Evolutionary conservation across 2,113 vertebrate genomes (phyloP).

Genomic region (Hystrix cristata): DNA sequence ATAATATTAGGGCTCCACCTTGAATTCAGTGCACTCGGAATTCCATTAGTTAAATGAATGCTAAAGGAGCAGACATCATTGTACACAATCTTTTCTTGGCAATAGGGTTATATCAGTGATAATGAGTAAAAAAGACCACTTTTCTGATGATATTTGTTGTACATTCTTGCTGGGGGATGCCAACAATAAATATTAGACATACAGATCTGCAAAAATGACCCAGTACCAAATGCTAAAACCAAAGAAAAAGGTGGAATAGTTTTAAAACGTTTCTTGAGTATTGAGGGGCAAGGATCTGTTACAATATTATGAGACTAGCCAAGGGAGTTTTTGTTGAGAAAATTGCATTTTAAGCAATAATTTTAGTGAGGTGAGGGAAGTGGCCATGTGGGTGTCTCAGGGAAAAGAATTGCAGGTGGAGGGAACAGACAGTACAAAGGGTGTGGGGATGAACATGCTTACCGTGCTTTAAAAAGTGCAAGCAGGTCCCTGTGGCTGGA

Average conservation of each 20-base stretch:
- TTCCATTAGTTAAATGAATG: background rate
- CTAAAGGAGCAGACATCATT: background rate
- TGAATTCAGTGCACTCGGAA: background rate
- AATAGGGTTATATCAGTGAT: background rate
- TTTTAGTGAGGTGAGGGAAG: background rate
- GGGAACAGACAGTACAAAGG: background rate
- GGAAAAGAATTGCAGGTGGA: background rate
- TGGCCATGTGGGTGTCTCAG: background rate
- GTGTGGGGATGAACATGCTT: fast-evolving
- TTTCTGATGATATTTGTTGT: background rate
- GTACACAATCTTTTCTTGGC: background rate
- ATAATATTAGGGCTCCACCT: background rate
- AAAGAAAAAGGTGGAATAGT: background rate
- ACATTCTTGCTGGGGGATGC: background rate
- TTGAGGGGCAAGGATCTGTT: background rate
- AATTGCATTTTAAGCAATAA: background rate
- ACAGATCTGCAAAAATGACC: background rate
- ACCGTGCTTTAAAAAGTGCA: background rate
- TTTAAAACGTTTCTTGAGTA: background rate
- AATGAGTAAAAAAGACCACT: background rate
- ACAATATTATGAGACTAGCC: background rate
- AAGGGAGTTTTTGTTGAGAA: background rate
- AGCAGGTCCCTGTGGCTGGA: background rate
- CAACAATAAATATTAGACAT: background rate
- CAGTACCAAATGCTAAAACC: background rate